Evolutionary conservation across 2,888 invertebrate genomes (phyloP).

Genomic region (Oligia strigilis): DNA sequence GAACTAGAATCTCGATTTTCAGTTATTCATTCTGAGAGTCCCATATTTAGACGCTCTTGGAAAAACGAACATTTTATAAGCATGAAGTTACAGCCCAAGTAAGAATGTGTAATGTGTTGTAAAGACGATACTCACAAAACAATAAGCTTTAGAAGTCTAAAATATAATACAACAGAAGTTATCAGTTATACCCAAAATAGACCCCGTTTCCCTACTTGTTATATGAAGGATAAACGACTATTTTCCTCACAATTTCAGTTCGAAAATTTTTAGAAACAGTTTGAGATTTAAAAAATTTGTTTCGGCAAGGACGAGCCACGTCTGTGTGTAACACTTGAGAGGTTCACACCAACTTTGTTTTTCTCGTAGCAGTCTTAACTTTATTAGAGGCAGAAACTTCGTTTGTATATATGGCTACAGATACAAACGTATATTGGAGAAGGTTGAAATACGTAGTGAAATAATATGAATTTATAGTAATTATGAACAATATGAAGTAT

Average conservation of each 20-base stretch:
- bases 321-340: slow-evolving; percentile 14
- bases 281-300: slow-evolving; percentile 16
- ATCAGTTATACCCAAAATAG: slow-evolving; percentile 4
- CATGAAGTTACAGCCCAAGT: background rate
- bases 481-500: background rate
- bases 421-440: background rate
- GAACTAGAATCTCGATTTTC: background rate
- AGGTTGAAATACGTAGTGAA: background rate
- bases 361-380: slow-evolving; percentile 23
- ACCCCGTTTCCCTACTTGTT: slow-evolving; percentile 1
- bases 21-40: no score
- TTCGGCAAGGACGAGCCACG: background rate
- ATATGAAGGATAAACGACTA: background rate
- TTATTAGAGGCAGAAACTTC: slow-evolving; percentile 28
- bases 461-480: background rate
- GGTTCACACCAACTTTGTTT: slow-evolving; percentile 44
- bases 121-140: background rate
- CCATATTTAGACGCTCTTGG: background rate
- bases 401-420: background rate
- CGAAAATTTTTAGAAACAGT: slow-evolving; percentile 17
- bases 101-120: background rate
- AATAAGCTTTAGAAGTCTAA: background rate
- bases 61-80: background rate
- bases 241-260: slow-evolving; percentile 10
- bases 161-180: background rate